These are phyloP conservation scores for Bombus impatiens DNA, from an alignment of 1,140 invertebrate species.

Conservation along the genomic window DNA sequence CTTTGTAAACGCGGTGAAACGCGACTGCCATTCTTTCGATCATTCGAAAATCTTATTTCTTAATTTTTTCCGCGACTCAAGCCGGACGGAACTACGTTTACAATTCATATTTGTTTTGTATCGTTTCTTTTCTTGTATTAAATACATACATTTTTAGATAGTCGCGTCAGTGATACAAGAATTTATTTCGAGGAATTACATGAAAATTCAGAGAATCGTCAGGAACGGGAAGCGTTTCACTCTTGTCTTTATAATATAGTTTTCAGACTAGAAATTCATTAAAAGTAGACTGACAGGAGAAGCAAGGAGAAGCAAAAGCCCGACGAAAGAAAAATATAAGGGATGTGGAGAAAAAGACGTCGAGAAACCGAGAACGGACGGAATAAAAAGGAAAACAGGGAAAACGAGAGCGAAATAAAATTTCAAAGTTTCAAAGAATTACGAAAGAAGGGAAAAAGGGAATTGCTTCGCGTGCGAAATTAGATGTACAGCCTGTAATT, in stretches of 20 bases:
- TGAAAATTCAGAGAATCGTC: not conserved
- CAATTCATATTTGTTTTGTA: too few species aligned
- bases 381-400: not conserved
- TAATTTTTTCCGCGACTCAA: too few species aligned
- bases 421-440: conserved; percentile 27
- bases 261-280: conserved; percentile 6
- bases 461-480: not conserved
- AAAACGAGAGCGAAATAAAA: conserved; percentile 1
- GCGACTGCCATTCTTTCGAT: not conserved
- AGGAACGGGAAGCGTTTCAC: not conserved
- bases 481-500: conserved; percentile 1
- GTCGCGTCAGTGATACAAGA: too few species aligned
- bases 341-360: not conserved
- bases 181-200: not conserved
- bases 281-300: not conserved
- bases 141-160: not conserved
- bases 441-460: not conserved
- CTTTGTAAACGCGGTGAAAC: conserved; percentile 18
- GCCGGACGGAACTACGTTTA: too few species aligned
- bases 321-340: conserved; percentile 4
- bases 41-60: not conserved
- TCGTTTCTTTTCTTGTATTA: too few species aligned
- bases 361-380: too few species aligned
- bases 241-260: not conserved
- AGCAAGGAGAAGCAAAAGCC: not conserved